phyloP scores from a whole-genome alignment of 2,113 vertebrate species.

The Trogon melanurus region DNA sequence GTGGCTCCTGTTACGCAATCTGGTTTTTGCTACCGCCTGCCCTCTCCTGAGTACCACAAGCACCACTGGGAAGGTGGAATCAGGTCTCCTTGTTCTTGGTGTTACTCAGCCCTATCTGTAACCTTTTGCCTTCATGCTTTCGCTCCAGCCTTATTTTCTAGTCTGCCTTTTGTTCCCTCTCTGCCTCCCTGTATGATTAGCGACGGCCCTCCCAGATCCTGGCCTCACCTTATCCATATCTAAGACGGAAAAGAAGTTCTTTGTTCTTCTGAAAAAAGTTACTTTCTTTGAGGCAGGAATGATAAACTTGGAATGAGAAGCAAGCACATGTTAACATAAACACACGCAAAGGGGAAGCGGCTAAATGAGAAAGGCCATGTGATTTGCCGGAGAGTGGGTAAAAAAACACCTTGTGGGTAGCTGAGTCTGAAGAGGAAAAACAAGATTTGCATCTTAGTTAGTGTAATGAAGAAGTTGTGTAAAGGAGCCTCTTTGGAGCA shows the following conservation, averaged over 20 bases:
- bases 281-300: not conserved
- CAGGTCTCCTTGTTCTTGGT: not conserved
- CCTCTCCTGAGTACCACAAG: not conserved
- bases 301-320: slow-evolving; percentile 21
- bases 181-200: not conserved
- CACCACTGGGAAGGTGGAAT: not conserved
- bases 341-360: not conserved
- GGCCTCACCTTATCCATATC: slow-evolving; percentile 9
- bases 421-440: not conserved
- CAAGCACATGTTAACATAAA: not conserved
- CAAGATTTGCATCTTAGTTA: not conserved
- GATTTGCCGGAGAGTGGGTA: not conserved
- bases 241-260: not conserved
- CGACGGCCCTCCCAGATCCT: not conserved
- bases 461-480: not conserved
- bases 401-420: not conserved
- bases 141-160: not conserved
- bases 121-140: slow-evolving; percentile 28
- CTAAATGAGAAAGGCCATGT: not conserved
- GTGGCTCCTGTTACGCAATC: rapidly evolving
- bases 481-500: not conserved
- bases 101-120: not conserved
- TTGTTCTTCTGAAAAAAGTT: not conserved
- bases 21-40: not conserved
- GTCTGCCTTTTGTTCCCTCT: not conserved